Evolutionary conservation across 2,113 vertebrate species (phyloP).

Genomic region (Reinhardtius hippoglossoides): DNA sequence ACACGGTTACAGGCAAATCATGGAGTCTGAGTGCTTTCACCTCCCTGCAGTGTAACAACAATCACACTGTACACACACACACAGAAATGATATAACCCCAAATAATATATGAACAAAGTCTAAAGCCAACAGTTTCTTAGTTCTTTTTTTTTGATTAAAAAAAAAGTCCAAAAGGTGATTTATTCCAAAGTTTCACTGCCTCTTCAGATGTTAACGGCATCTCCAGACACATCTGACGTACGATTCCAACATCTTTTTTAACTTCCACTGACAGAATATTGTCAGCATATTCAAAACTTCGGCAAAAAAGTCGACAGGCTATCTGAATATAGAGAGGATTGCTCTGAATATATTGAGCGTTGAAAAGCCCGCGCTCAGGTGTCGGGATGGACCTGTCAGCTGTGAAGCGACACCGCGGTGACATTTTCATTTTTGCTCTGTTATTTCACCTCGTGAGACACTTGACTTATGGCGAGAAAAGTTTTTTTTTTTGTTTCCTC

Average conservation of each 20-base stretch:
- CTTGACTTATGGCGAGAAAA: conserved; percentile 54
- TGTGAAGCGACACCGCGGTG: conserved; percentile 57
- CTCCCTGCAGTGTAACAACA: neutral
- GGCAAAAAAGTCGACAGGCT: conserved; percentile 37
- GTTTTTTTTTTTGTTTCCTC: conserved; percentile 26
- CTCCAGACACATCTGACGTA: conserved; percentile 4
- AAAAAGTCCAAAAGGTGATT: neutral
- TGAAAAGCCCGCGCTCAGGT: conserved; percentile 48
- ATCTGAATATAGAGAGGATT: conserved; percentile 30
- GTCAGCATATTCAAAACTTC: conserved; percentile 52
- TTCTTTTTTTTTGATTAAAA: neutral
- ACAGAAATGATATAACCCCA: neutral
- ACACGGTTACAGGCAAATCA: neutral
- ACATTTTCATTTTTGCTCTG: conserved; percentile 66
- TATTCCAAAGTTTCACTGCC: neutral
- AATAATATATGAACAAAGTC: neutral
- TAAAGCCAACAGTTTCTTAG: neutral
- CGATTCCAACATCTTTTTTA: conserved; percentile 6
- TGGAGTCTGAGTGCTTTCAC: neutral
- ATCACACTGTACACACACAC: neutral
- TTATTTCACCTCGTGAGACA: conserved; percentile 61
- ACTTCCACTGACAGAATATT: conserved; percentile 36
- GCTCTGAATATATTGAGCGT: conserved; percentile 32
- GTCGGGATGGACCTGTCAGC: conserved; percentile 59
- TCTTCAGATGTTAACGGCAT: neutral